Base-by-base conservation (phyloP, 2,888 invertebrate genomes). In the Limnephilus lunatus region DNA sequence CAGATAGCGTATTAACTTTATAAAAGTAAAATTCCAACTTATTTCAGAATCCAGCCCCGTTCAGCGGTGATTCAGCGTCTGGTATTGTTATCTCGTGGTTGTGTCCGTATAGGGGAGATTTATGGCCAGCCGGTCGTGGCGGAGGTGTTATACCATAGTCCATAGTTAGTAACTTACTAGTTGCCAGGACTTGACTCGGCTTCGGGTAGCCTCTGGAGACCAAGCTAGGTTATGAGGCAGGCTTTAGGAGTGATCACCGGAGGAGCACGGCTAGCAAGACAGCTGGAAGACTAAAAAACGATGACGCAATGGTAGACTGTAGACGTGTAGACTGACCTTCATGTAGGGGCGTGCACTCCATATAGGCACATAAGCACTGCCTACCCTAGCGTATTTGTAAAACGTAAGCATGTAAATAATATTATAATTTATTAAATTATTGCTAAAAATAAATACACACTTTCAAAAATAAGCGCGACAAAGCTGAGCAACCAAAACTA, bases 41-140 rank as follows among this genome's bases (percentile, higher is more conserved):
- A 83, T 83, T 32, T 35, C 31, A 9, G 35, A 83, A 35, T 83
- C 83, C 83, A 25, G 19, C 25, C 83, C 83, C 32, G 83, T 25
- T 12, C 83, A 32, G 25, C 35, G 31, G 35, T 83, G 83, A 83
- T 32, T 83, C 83, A 83, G 35, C 35, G 35, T 7, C 83, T n/a
- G 25, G 83, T n/a, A 92, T 92, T 92, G 92, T 92, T 90, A 86
- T 91, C 91, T 86, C 81, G 81, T 87, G 48, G 91, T 81, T 91
- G 87, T 85, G 85, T 89, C 92, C 92, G 89, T 92, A 92, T 87
- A 92, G 32, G 92, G 92, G 89, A 90, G 90, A 92, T 92, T 92
- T 92, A 92, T 89, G 86, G 90, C 7, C 82, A 15, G 82, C 32
- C 32, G 32, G 30, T 32, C 30, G 82, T 82, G 82, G 82, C 32